Evolutionary conservation across 2,888 invertebrate genomes (phyloP).

Genomic region (Pristionchus exspectatus): DNA sequence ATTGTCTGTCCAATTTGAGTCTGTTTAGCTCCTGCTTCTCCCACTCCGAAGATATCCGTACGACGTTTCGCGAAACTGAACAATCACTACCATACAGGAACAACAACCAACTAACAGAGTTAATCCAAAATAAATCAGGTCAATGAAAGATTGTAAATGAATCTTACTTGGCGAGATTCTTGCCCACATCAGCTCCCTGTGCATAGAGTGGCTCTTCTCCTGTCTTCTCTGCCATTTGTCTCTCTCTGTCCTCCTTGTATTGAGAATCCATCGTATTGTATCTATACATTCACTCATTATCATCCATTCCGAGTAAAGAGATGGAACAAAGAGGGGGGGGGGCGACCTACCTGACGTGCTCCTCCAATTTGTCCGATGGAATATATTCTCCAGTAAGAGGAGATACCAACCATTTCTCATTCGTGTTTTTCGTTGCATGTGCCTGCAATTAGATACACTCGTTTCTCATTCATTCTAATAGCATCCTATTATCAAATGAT

Average conservation of each 20-base stretch:
- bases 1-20: constrained; percentile 99
- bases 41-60: constrained; percentile 99
- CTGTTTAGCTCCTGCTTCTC: constrained; percentile 88
- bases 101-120: too few relatives aligned
- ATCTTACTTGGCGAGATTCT: constrained; percentile 84
- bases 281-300: constrained; percentile 42
- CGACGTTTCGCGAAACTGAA: constrained; percentile 92
- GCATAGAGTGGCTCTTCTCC: constrained; percentile 89
- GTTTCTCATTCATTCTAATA: background rate
- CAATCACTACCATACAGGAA: constrained; percentile 82
- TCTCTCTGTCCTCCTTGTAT: constrained; percentile 93
- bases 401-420: constrained; percentile 90
- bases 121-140: too few relatives aligned
- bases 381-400: constrained; percentile 98
- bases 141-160: background rate
- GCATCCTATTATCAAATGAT: background rate
- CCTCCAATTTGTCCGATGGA: constrained; percentile 95
- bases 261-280: constrained; percentile 79
- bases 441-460: background rate
- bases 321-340: background rate
- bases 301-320: background rate
- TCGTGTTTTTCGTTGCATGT: constrained; percentile 34
- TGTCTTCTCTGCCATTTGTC: constrained; percentile 82
- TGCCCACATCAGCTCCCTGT: constrained; percentile 91
- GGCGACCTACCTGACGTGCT: constrained; percentile 88